Base-by-base conservation (phyloP, 2,888 invertebrate genomes). In the Keiferia lycopersicella region DNA sequence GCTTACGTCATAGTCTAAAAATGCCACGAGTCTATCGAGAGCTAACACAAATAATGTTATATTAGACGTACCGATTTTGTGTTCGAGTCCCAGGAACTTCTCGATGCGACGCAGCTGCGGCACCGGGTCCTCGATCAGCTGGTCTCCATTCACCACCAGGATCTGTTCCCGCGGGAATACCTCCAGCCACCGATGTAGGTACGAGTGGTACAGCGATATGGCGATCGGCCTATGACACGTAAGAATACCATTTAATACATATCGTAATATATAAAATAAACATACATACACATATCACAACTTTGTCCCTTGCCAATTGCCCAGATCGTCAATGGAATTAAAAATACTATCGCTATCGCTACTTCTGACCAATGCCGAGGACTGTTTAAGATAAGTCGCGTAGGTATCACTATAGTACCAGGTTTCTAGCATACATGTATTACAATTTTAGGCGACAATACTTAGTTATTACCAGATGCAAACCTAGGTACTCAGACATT, bases 71-170 rank as follows among this genome's bases (percentile, higher is more conserved):
- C 91, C 91, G 68, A 92, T 92, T 77, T 93, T 92, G 72, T 93
- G 93, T 73, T 92, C 92, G 11, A 97, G 87, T 69, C 96, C 96
- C 50, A 98, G 93, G 83, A 98, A 98, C 66, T 93, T 93, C 86
- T 98, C 98, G 73, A 98, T 97, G 73, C 95, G 94, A 73, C 96
- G 94, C 61, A 98, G 87, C 84, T 98, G 97, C 0, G 96, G 95
- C 62, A 97, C 95, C 0, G 98, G 98, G 81, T 98, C 97, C 76
- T 96, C 96, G 76, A 98, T 97, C 67, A 98, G 94, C 71, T 95
- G 94, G 87, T 98, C 98, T 2, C 98, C 98, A 84, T 99, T 98
- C 59, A 99, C 98, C 63, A 99, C 95, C 75, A 98, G 95, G 73
- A 99, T 95, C 82, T 99, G 98, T 63, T 96, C 95, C 61, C 97